phyloP scores from a whole-genome alignment of 2,113 vertebrate genomes.

The Onychostruthus taczanowskii region DNA sequence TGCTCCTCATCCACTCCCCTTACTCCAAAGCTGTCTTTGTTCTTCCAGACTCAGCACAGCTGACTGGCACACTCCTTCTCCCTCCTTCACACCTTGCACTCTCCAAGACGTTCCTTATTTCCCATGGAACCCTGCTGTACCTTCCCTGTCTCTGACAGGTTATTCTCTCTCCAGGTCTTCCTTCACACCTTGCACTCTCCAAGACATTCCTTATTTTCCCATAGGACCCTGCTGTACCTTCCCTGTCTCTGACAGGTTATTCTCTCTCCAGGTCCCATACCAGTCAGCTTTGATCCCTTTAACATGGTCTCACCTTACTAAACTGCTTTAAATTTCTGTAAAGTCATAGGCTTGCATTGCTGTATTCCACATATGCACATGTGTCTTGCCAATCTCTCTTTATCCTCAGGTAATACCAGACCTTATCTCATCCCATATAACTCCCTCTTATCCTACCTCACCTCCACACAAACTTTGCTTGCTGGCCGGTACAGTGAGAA shows the following conservation, averaged over 20 bases:
- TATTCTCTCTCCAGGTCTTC: not conserved
- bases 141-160: not conserved
- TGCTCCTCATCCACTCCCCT: not conserved
- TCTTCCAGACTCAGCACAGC: not conserved
- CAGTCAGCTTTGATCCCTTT: not conserved
- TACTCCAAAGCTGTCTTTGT: not conserved
- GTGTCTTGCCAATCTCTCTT: not conserved
- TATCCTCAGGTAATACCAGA: not conserved
- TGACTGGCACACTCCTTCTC: fast-evolving
- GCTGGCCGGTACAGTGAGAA: not conserved
- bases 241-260: not conserved
- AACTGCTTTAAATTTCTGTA: not conserved
- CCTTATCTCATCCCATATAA: not conserved
- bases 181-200: not conserved
- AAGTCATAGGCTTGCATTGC: not conserved
- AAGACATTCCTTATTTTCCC: not conserved
- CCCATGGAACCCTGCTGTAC: not conserved
- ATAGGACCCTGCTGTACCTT: not conserved
- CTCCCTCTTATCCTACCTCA: not conserved
- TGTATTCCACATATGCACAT: not conserved
- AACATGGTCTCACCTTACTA: not conserved
- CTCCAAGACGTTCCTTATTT: not conserved
- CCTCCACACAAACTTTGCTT: not conserved
- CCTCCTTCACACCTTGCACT: not conserved
- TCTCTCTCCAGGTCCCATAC: not conserved